Base-by-base conservation (phyloP, 1,140 invertebrate species). In the Psix sp. region DNA sequence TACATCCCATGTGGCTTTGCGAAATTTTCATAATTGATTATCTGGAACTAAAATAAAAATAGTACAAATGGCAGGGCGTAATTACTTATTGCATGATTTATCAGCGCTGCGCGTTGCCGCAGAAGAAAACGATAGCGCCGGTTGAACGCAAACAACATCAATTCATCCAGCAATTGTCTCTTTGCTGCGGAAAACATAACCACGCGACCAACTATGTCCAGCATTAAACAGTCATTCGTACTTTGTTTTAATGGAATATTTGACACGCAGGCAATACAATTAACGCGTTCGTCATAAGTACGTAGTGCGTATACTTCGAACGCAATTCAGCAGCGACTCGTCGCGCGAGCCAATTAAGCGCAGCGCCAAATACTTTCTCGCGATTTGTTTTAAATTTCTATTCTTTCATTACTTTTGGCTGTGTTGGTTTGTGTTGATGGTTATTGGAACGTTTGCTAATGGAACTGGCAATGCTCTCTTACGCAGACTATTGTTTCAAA, bases 21-120 rank as follows among this genome's bases (percentile, higher is more conserved):
- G 33, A 60, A 59, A 60, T 65, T 75, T 75, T 70, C 73, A 70
- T 70, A 70, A 75, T 66, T 75, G 73, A 75, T 75, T 70, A 43
- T 75, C 26, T 26, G 16, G 21, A 26, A 49, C 56, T 56, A 59
- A 60, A 49, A 60, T 39, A 66, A 66, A 66, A 66, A 70, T 74
- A 18, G n/a, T 20, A 40, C 40, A 36, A 46, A 42, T 63, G 33
- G 20, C 21, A 24, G 26, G 11, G 7, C 49, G 31, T 67, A 67
- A 74, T 74, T 67, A 46, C 51, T 74, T 60, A 70, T 54, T 70
- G 60, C 33, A 66, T 74, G 68, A 68, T 68, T 65, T 52, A 70
- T 56, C 17, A 46, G 17, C 16, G 14, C 18, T 14, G 33, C 24
- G 31, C 17, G 1, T 4, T n/a, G 9, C 16, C 11, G 15, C 21